Evolutionary conservation across 92 coral and sea anemone species (phyloP), one percentile per base, ranked within the genome.

Genomic region (Scolanthus callimorphus): DNA sequence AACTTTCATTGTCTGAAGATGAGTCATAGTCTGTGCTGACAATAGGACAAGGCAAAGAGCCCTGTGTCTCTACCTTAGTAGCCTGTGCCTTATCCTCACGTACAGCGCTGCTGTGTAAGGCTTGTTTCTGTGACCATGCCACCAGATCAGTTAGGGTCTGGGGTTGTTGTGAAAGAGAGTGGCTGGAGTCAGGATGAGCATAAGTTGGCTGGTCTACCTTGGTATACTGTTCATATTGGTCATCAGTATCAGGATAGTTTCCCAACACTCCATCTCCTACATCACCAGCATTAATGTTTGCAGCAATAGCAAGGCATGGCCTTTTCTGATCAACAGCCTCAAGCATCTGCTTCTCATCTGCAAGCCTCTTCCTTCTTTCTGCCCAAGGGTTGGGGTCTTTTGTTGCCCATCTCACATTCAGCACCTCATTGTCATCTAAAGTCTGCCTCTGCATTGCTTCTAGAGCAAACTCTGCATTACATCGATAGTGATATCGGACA

Each of bases 371-470:
- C 3, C 80, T 63, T 38, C 73, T 83, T 22, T 52, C 60, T 44
- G 70, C 78, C 90, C 90, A 78, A 0, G 96, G 96, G 21, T 87
- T 87, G 3, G 96, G 90, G 49, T 87, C 90, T 29, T 71, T 50
- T 25, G 90, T 83, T 0, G 96, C 96, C 96, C 96, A 87, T 12
- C 96, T 77, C 2, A 87, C 56, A 39, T 87, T 87, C 49, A 83
- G 30, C 20, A 78, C 73, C 49, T 87, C 96, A 49, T 56, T 44
- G 22, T 78, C 69, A 41, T 87, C 80, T 3, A 87, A 61, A 27
- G 86, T 69, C 55, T 87, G 96, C 45, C 69, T 62, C 49, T 87
- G 90, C 96, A 87, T 87, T 1, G 96, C 86, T 60, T 87, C 96
- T 65, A 73, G 73, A 12, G 90, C 90, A 69, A 87, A 87, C 31